Evolutionary conservation across 2,888 invertebrate genomes (phyloP), one percentile per base, ranked within the genome.

Genomic region (Barypeithes pellucidus): DNA sequence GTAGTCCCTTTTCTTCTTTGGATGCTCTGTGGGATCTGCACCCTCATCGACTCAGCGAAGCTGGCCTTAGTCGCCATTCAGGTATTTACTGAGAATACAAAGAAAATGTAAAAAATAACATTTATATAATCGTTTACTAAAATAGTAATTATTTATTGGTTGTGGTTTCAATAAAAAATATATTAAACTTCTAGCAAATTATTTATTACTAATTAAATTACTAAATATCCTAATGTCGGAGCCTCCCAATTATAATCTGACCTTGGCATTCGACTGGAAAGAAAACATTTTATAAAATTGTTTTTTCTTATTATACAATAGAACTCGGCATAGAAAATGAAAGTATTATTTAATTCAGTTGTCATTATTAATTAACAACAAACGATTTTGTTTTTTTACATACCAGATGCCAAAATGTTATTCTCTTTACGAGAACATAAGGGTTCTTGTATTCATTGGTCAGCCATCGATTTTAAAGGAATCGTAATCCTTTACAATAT

Each of bases 11-110:
- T 82, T 90, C 90, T 78, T 90, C 91, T 81, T 90, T 92, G 90
- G 93, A 93, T 86, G 89, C 90, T 81, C 89, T 93, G 73, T 93
- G 92, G 92, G 93, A 92, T 86, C 89, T 89, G 84, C 91, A 92
- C 82, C 90, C 91, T 80, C 90, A 92, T 81, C 90, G 92, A 84
- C 89, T 93, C 84, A 91, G 91, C 87, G 93, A 93, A 88, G 92
- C 93, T 81, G 93, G 92, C 83, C 89, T 93, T 79, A 90, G 92
- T 82, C 89, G 93, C 86, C 91, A 91, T 83, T 92, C 93, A 91
- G 93, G 93, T 93, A 91, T 75, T 47, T 71, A 50, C 24, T 9
- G 22, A 54, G 7, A 33, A 54, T 22, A n/a, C 3, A 45, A 47
- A 20, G 22, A 9, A 20, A 47, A 7, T 14, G 12, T 14, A 16